These are phyloP conservation scores for Caenorhabditis brenneri DNA, from an alignment of 1,140 invertebrate species.

Conservation along the genomic window DNA sequence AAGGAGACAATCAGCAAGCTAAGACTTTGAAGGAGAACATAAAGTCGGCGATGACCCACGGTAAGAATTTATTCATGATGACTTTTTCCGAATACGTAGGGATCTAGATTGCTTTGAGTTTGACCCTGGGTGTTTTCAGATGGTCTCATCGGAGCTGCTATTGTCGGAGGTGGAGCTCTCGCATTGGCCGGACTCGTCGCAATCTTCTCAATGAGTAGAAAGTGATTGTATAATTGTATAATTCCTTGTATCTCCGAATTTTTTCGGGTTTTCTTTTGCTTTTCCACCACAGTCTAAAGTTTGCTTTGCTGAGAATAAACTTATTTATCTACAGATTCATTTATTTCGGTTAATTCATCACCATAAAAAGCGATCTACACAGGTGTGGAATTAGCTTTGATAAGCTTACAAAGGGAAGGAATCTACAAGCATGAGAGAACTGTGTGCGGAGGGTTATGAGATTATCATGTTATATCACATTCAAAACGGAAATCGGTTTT, in stretches of 20 bases:
- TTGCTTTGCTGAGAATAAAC: background rate
- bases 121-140: too few species aligned
- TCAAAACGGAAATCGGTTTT: background rate
- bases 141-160: conserved; percentile 84
- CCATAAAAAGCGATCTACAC: too few species aligned
- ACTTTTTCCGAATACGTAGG: background rate
- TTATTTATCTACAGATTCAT: too few species aligned
- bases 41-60: conserved; percentile 85
- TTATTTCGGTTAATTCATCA: background rate
- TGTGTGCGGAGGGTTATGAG: background rate
- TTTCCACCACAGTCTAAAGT: background rate
- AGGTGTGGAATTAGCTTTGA: too few species aligned
- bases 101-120: too few species aligned
- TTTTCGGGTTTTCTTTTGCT: background rate
- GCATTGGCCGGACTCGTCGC: conserved; percentile 80
- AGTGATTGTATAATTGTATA: conserved; percentile 9
- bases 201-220: conserved; percentile 43
- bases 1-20: conserved; percentile 90
- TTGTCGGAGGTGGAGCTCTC: conserved; percentile 81
- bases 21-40: conserved; percentile 81
- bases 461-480: conserved; percentile 14
- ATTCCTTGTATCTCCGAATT: background rate
- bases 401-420: too few species aligned
- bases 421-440: background rate
- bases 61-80: conserved; percentile 71